Evolutionary conservation across 2,113 vertebrate genomes (phyloP).

Genomic region (Urocolius indicus): DNA sequence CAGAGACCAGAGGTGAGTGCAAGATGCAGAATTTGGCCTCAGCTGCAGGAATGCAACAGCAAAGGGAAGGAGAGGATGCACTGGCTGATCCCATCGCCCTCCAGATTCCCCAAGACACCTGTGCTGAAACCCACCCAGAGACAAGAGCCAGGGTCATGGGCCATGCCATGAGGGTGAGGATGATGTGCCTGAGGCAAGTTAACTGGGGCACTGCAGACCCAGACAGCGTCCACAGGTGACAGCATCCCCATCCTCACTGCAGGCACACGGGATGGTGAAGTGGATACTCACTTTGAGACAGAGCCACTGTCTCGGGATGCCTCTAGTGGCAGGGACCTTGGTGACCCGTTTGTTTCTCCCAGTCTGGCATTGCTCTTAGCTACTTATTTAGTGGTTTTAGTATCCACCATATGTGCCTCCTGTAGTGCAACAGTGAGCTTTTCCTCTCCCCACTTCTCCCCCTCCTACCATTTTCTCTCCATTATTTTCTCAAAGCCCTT

Average conservation of each 20-base stretch:
- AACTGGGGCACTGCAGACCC: not conserved
- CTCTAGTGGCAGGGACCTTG: not conserved
- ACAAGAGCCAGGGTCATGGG: not conserved
- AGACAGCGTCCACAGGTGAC: not conserved
- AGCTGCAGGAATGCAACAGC: not conserved
- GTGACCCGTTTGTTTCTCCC: not conserved
- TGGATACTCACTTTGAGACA: not conserved
- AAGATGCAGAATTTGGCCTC: not conserved
- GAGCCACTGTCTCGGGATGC: not conserved
- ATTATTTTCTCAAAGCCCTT: conserved; percentile 12
- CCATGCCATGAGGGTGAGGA: not conserved
- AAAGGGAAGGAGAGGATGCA: not conserved
- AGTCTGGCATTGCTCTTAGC: not conserved
- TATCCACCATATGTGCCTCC: not conserved
- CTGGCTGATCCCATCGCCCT: not conserved
- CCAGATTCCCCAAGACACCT: not conserved
- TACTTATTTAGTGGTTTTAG: not conserved
- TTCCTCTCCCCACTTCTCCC: not conserved
- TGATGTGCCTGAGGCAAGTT: not conserved
- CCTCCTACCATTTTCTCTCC: conserved; percentile 1
- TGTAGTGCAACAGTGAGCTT: not conserved
- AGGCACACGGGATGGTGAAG: not conserved
- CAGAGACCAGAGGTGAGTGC: not conserved
- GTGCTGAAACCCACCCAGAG: not conserved
- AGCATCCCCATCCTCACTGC: not conserved